phyloP scores from a whole-genome alignment of 2,113 vertebrate genomes.

The Felis chaus region DNA sequence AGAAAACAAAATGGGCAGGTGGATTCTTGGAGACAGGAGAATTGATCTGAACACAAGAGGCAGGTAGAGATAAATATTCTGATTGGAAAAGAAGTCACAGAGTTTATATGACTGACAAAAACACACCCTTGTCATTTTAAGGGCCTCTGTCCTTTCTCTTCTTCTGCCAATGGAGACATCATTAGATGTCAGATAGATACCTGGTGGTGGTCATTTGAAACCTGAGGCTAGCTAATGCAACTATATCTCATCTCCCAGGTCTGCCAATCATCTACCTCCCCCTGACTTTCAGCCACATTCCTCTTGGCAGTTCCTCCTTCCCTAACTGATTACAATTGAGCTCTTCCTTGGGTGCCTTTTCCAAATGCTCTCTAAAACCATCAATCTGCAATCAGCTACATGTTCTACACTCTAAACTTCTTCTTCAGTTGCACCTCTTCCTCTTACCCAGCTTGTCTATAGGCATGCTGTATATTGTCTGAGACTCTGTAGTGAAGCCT shows the following conservation, averaged over 20 bases:
- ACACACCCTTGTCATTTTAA: background rate
- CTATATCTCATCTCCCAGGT: background rate
- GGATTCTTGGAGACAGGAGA: background rate
- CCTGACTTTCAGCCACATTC: background rate
- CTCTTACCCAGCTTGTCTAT: background rate
- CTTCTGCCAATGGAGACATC: background rate
- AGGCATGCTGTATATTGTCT: background rate
- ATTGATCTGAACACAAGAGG: background rate
- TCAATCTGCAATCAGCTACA: background rate
- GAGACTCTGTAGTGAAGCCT: background rate
- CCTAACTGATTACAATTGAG: background rate
- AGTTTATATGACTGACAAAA: background rate
- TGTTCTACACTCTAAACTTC: background rate
- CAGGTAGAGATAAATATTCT: conserved; percentile 27
- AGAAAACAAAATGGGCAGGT: conserved; percentile 23
- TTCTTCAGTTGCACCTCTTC: background rate
- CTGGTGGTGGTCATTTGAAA: background rate
- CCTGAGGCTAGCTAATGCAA: background rate
- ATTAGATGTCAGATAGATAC: background rate
- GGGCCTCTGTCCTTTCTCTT: background rate
- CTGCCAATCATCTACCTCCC: background rate
- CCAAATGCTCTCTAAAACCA: background rate
- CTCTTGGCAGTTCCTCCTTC: background rate
- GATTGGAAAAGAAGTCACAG: background rate
- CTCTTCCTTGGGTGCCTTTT: background rate